Percentiles rank a stretch among this genome's conserved stretches.
Evolutionary conservation across 2,113 vertebrate genomes (phyloP).

Genomic region (Penelope pileata): DNA sequence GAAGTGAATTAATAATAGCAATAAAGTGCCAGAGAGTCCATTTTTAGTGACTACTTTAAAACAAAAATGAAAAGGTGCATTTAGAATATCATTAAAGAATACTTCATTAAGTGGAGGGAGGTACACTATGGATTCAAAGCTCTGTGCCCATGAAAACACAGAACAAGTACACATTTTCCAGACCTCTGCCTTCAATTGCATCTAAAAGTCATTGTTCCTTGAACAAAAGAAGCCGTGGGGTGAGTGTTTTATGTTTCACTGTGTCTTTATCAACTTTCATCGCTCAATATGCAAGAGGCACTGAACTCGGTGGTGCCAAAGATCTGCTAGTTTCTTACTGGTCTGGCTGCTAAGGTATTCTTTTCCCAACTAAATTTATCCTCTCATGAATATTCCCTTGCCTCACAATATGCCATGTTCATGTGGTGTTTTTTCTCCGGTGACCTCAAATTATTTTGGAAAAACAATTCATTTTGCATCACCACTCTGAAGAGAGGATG

Average conservation of each 20-base stretch:
- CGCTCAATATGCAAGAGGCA: not conserved
- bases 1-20: slow-evolving; percentile 23
- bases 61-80: not conserved
- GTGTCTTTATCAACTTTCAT: slow-evolving; percentile 11
- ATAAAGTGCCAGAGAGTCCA: not conserved
- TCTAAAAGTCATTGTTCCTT: slow-evolving; percentile 7
- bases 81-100: not conserved
- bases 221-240: not conserved
- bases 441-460: not conserved
- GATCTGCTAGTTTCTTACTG: not conserved
- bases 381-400: not conserved
- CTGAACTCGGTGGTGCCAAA: not conserved
- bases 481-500: not conserved
- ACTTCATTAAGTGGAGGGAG: not conserved
- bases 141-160: not conserved
- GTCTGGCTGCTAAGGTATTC: not conserved
- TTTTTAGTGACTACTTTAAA: not conserved
- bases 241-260: not conserved
- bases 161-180: not conserved
- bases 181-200: not conserved
- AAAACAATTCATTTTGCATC: not conserved
- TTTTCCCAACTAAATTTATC: not conserved
- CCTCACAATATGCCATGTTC: not conserved
- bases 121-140: not conserved
- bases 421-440: not conserved